phyloP scores from a whole-genome alignment of 2,113 vertebrate genomes.

The Malurus melanocephalus region DNA sequence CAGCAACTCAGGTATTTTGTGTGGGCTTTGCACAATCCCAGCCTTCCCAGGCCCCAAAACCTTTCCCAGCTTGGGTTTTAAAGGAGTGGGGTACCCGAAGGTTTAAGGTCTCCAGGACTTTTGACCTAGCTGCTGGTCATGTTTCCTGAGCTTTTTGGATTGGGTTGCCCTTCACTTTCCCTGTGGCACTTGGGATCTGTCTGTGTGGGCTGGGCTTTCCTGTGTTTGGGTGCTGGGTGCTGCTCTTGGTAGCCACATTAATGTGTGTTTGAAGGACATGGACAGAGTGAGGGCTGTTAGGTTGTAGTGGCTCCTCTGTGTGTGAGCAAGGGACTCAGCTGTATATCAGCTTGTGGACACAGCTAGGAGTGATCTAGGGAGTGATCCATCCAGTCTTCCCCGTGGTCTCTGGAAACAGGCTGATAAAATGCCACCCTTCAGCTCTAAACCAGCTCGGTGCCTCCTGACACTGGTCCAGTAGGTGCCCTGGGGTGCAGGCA shows the following conservation, averaged over 20 bases:
- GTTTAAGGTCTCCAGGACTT: not conserved
- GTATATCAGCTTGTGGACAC: accelerated
- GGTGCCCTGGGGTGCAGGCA: accelerated
- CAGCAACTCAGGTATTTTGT: not conserved
- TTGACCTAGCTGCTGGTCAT: not conserved
- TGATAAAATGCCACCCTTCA: not conserved
- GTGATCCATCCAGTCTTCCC: not conserved
- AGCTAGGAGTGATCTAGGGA: not conserved
- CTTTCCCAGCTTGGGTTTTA: not conserved
- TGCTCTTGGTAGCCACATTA: accelerated
- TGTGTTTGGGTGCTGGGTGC: not conserved
- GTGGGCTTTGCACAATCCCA: not conserved
- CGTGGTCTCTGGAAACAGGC: accelerated
- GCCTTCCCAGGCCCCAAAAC: not conserved
- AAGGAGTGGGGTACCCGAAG: not conserved
- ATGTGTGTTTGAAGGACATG: not conserved
- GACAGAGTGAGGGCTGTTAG: not conserved
- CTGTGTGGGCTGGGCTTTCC: not conserved
- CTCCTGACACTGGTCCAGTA: not conserved
- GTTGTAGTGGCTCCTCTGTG: accelerated
- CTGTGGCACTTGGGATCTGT: not conserved
- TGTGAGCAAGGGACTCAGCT: not conserved
- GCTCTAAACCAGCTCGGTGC: not conserved
- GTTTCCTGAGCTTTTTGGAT: not conserved
- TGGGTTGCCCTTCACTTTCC: not conserved